These are phyloP conservation scores for Patagioenas fasciata DNA, from an alignment of 2,113 vertebrate species.

Conservation along the genomic window DNA sequence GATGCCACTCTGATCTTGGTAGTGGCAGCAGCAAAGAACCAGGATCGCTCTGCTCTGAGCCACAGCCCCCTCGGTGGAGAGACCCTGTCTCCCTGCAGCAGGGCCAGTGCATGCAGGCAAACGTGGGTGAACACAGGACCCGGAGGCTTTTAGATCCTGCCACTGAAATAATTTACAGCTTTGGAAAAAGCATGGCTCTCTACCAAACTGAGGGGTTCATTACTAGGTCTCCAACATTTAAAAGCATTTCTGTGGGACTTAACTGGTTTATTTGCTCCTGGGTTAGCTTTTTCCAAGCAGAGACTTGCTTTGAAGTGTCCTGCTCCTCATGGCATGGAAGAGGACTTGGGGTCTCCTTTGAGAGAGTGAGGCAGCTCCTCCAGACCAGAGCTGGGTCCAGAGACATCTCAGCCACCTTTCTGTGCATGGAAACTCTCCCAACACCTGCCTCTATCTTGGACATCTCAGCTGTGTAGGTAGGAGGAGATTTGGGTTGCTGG, in stretches of 20 bases:
- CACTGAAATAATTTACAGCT: background rate
- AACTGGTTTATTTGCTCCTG: background rate
- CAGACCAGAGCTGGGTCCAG: background rate
- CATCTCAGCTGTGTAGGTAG: background rate
- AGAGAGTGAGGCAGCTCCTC: background rate
- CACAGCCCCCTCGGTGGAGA: background rate
- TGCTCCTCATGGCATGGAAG: background rate
- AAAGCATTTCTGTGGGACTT: background rate
- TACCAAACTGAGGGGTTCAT: background rate
- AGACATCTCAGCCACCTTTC: background rate
- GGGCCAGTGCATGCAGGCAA: background rate
- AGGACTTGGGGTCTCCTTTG: background rate
- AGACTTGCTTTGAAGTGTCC: background rate
- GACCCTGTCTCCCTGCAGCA: background rate
- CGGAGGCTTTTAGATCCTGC: background rate
- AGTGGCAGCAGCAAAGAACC: background rate
- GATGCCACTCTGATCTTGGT: background rate
- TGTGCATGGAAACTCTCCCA: background rate
- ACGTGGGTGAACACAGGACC: fast-evolving
- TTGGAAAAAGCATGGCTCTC: background rate
- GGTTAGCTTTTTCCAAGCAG: background rate
- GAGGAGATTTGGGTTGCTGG: background rate
- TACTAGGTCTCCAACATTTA: background rate
- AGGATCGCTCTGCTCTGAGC: background rate
- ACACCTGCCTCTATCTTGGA: background rate